Conservation (phyloP, 2,888 invertebrate genomes). For the Andrena flavipes region DNA sequence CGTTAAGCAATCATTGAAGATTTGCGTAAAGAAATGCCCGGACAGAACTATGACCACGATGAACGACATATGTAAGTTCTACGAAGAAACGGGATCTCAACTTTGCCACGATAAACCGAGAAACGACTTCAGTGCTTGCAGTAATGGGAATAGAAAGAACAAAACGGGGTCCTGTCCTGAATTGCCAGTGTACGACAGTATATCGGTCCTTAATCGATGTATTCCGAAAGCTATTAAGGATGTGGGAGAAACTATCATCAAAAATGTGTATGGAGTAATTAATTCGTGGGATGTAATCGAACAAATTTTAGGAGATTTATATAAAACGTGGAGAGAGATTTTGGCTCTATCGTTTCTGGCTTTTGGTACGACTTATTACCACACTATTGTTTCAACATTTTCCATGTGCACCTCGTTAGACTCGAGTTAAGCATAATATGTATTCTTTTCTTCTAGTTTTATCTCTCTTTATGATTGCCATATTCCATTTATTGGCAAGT, state of each 20-base stretch:
- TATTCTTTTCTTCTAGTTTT: slow-evolving; percentile 87
- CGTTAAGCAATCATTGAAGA: slow-evolving; percentile 91
- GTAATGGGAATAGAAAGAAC: slow-evolving; percentile 80
- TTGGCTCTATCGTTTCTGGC: slow-evolving; percentile 92
- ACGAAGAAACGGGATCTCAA: slow-evolving; percentile 89
- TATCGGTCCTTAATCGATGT: slow-evolving; percentile 94
- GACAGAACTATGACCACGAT: slow-evolving; percentile 88
- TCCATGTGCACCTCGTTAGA: neutral
- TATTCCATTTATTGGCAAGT: slow-evolving; percentile 93
- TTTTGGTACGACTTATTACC: slow-evolving; percentile 87
- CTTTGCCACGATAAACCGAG: slow-evolving; percentile 88
- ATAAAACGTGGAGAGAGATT: slow-evolving; percentile 95
- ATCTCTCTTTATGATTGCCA: slow-evolving; percentile 92
- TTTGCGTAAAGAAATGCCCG: slow-evolving; percentile 96
- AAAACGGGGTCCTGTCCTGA: slow-evolving; percentile 86
- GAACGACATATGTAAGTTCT: slow-evolving; percentile 90
- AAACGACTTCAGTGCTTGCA: slow-evolving; percentile 80
- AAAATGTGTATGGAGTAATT: slow-evolving; percentile 91
- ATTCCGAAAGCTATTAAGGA: slow-evolving; percentile 91
- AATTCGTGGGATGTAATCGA: slow-evolving; percentile 96
- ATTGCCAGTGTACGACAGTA: slow-evolving; percentile 91
- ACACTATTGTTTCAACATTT: neutral
- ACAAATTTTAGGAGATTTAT: slow-evolving; percentile 94
- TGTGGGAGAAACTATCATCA: slow-evolving; percentile 87
- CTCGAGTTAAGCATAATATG: neutral